phyloP scores from a whole-genome alignment of 2,888 invertebrate species.

The Lypha dubia region DNA sequence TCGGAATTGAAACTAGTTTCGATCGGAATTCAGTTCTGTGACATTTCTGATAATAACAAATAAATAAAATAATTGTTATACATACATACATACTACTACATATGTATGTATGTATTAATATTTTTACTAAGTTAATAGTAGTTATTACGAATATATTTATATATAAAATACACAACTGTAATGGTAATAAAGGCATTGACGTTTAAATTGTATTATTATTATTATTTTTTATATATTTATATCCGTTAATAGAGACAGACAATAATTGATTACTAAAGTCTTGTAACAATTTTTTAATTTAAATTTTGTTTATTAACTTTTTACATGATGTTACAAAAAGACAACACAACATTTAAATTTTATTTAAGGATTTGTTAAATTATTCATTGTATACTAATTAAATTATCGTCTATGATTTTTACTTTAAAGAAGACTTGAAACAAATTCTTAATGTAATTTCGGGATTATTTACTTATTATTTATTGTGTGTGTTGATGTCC shows the following conservation, averaged over 20 bases:
- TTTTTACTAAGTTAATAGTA: conserved; percentile 45
- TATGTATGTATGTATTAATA: conserved; percentile 4
- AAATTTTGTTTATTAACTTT: conserved; percentile 25
- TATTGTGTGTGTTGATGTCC: conserved; percentile 73
- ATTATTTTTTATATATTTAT: too few species aligned
- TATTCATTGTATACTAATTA: conserved; percentile 26
- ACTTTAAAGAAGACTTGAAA: conserved; percentile 8
- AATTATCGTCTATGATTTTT: conserved; percentile 38
- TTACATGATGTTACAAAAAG: conserved; percentile 46
- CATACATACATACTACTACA: not conserved
- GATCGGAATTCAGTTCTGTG: too few species aligned
- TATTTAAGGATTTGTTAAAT: conserved; percentile 1
- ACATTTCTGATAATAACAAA: too few species aligned
- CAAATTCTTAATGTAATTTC: conserved; percentile 12
- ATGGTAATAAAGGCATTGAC: conserved; percentile 67
- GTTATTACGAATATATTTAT: conserved; percentile 48
- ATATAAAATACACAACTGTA: conserved; percentile 71
- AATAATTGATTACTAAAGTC: conserved; percentile 50
- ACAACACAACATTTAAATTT: conserved; percentile 45
- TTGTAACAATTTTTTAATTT: conserved; percentile 39
- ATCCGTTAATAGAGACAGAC: conserved; percentile 47
- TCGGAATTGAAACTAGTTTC: too few species aligned
- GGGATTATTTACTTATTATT: conserved; percentile 37
- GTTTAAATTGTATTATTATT: conserved; percentile 52
- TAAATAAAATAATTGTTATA: not conserved